phyloP scores from a whole-genome alignment of 2,113 vertebrate genomes.

The Lophochroa leadbeateri region DNA sequence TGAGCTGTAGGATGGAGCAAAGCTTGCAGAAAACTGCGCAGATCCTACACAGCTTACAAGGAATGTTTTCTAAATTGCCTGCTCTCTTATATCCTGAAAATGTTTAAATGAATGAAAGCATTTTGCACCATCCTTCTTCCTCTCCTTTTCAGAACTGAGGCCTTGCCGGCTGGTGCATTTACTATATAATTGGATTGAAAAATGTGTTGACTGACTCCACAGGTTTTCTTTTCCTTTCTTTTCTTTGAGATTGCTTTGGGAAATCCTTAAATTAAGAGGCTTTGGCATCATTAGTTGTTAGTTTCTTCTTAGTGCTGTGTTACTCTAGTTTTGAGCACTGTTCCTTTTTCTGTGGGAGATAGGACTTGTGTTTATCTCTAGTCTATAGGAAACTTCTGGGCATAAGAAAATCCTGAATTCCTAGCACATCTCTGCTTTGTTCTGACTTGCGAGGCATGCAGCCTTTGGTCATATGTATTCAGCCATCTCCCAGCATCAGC shows the following conservation, averaged over 20 bases:
- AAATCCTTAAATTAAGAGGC: neutral
- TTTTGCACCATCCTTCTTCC: constrained; percentile 65
- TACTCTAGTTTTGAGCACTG: neutral
- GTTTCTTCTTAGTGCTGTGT: neutral
- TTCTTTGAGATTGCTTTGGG: neutral
- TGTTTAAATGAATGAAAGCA: constrained; percentile 65
- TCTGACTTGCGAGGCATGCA: constrained; percentile 48
- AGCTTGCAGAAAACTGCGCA: constrained; percentile 6
- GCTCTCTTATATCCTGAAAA: constrained; percentile 65
- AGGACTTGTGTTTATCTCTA: neutral
- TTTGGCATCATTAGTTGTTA: neutral
- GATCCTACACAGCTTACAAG: constrained; percentile 47
- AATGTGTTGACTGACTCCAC: neutral
- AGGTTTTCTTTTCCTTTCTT: constrained; percentile 21
- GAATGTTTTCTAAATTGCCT: constrained; percentile 57
- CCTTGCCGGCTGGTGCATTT: constrained; percentile 43
- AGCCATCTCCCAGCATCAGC: constrained; percentile 25
- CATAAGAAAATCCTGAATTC: constrained; percentile 35
- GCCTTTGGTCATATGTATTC: constrained; percentile 2
- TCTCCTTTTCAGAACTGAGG: constrained; percentile 55
- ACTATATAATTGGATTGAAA: constrained; percentile 36
- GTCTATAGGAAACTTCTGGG: constrained; percentile 2
- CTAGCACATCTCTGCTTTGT: constrained; percentile 23
- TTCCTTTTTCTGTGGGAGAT: neutral
- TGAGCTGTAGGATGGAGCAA: constrained; percentile 63